Evolutionary conservation across 2,113 vertebrate genomes (phyloP).

Genomic region (Electrona antarctica): DNA sequence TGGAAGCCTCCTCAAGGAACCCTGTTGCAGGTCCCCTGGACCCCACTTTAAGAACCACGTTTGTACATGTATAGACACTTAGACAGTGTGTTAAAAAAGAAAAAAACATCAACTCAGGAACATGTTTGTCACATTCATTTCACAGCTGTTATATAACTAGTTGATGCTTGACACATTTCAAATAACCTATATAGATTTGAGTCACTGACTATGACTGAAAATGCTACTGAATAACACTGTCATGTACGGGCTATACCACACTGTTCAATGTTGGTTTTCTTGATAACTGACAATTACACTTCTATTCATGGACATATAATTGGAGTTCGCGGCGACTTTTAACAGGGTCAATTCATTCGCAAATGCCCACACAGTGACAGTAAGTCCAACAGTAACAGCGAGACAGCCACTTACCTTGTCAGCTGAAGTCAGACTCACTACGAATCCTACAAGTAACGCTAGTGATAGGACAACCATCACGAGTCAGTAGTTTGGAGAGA

Average conservation of each 20-base stretch:
- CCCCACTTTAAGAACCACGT: too few species aligned
- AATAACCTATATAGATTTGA: too few species aligned
- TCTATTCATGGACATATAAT: not conserved
- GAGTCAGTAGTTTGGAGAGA: conserved; percentile 64
- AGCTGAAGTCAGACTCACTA: conserved; percentile 82
- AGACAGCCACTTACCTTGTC: conserved; percentile 81
- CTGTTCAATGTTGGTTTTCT: too few species aligned
- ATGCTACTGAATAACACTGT: too few species aligned
- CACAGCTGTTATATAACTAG: conserved; percentile 50
- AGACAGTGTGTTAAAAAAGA: too few species aligned
- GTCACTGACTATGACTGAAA: too few species aligned
- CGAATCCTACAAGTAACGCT: conserved; percentile 80
- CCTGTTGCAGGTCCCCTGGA: too few species aligned
- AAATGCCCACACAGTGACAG: not conserved
- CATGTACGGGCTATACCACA: too few species aligned
- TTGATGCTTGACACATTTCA: too few species aligned
- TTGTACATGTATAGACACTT: too few species aligned
- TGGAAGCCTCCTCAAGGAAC: too few species aligned
- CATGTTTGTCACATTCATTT: conserved; percentile 19
- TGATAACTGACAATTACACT: conserved; percentile 2
- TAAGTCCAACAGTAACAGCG: not conserved
- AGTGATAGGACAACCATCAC: conserved; percentile 89
- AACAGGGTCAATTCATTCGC: conserved; percentile 1
- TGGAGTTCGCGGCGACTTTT: conserved; percentile 4
- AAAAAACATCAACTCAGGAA: conserved; percentile 24